These are phyloP conservation scores for Globodera ellingtonae DNA, from an alignment of 1,140 invertebrate genomes.

Conservation along the genomic window DNA sequence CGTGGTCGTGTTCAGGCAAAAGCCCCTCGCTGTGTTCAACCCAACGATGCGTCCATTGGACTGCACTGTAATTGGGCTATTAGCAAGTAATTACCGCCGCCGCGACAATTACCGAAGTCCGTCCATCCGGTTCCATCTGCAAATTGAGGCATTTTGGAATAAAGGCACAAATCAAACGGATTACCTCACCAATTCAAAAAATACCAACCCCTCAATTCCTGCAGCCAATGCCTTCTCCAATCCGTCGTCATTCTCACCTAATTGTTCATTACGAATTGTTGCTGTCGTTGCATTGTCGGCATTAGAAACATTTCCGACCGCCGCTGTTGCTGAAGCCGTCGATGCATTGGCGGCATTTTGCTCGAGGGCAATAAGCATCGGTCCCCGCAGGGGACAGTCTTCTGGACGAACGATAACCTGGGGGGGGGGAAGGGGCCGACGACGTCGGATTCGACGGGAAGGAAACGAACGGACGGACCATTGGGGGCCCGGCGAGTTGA, in stretches of 20 bases:
- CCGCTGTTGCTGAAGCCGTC: not conserved
- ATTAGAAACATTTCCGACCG: too few relatives aligned
- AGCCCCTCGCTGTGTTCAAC: not conserved
- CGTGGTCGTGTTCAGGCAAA: conserved; percentile 52
- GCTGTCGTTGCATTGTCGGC: not conserved
- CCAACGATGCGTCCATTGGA: conserved; percentile 29
- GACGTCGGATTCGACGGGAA: not conserved
- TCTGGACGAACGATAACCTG: conserved; percentile 9
- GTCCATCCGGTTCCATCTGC: conserved; percentile 7
- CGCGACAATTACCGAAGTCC: not conserved
- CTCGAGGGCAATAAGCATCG: not conserved
- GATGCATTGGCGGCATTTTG: conserved; percentile 8
- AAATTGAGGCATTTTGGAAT: not conserved
- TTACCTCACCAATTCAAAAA: not conserved
- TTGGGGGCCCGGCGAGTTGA: conserved; percentile 8
- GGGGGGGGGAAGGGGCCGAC: too few relatives aligned
- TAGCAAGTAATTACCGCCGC: not conserved
- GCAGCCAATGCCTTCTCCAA: not conserved
- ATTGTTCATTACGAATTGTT: not conserved
- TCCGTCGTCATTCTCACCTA: not conserved
- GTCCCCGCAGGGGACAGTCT: conserved; percentile 9
- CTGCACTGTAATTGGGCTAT: not conserved
- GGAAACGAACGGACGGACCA: not conserved
- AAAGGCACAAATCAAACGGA: not conserved
- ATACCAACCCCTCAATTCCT: not conserved